Evolutionary conservation across 2,888 invertebrate species (phyloP), one percentile per base, ranked within the genome.

Genomic region (Polietes domitor): DNA sequence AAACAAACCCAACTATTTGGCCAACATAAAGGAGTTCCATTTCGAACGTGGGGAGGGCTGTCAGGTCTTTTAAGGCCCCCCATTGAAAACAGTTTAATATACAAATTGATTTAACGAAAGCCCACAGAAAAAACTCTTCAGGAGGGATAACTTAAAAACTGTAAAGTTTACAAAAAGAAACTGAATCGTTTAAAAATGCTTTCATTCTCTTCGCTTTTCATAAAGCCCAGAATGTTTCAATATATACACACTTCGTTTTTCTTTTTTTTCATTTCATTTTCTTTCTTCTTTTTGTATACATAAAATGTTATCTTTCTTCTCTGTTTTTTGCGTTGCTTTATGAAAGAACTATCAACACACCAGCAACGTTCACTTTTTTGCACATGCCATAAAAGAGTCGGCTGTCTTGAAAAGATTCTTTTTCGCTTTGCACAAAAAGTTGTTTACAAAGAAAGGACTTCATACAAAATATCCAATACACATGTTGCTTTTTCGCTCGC

Each of bases 41-140:
- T 5, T 58, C 4, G 37, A n/a, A 7, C 37, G 37, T 1, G 6
- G 10, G 37, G 37, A 9, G 37, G 37, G n/a, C n/a, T 9, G 37
- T 2, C 61, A n/a, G 32, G 17, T 15, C 28, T 17, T 37, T 15
- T 75, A 61, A 70, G 19, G n/a, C n/a, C 71, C 37, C 19, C 75
- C 47, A 79, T 79, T 81, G 73, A 78, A 81, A 79, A 78, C 75
- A 81, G 81, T 84, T 84, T 84, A 76, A 68, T 81, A 37, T 70
- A 81, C 78, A 84, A 84, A 84, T 81, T 84, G 81, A 79, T 79
- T 73, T 65, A 83, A 65, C 32, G 24, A 43, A 74, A 80, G 63
- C 32, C n/a, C 26, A 28, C 26, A 50, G 7, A 28, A 26, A 41
- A 9, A 41, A 47, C 24, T 47, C n/a, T n/a, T 28, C 28, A 21